Evolutionary conservation across 2,113 vertebrate species (phyloP).

Genomic region (Cynoglossus semilaevis): DNA sequence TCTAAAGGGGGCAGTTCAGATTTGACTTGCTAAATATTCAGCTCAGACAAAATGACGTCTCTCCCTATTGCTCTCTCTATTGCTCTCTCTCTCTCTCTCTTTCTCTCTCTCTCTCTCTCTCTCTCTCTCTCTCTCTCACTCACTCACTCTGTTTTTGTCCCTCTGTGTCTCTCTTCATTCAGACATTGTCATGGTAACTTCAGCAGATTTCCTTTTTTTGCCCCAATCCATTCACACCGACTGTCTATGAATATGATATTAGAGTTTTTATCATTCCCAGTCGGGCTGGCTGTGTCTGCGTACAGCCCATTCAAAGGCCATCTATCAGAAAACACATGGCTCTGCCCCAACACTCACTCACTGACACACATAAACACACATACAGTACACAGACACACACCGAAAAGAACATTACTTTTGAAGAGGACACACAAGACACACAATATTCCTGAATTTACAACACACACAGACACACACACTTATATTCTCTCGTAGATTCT

Average conservation of each 20-base stretch:
- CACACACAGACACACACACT: constrained; percentile 2
- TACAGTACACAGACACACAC: constrained; percentile 3
- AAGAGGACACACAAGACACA: constrained; percentile 62
- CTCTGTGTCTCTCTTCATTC: constrained; percentile 37
- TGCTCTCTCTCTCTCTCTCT: too few species aligned
- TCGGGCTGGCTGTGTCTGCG: constrained; percentile 50
- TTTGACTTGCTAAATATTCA: constrained; percentile 52
- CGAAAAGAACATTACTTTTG: too few species aligned
- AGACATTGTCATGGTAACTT: constrained; percentile 74
- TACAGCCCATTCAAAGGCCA: constrained; percentile 61
- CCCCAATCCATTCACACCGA: constrained; percentile 64
- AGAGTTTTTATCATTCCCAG: constrained; percentile 70
- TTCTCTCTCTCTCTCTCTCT: neutral
- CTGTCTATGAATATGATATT: constrained; percentile 75
- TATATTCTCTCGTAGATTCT: neutral
- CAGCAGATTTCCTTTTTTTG: constrained; percentile 60
- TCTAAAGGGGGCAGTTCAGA: constrained; percentile 40
- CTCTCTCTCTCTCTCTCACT: constrained; percentile 27
- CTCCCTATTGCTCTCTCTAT: too few species aligned
- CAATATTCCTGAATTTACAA: constrained; percentile 34
- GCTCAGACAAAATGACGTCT: constrained; percentile 50
- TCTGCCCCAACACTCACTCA: constrained; percentile 9
- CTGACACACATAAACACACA: constrained; percentile 15
- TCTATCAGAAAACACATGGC: constrained; percentile 34
- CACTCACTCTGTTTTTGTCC: too few species aligned